These are phyloP conservation scores for Geotrupes spiniger DNA, from an alignment of 2,888 invertebrate genomes.

Conservation along the genomic window DNA sequence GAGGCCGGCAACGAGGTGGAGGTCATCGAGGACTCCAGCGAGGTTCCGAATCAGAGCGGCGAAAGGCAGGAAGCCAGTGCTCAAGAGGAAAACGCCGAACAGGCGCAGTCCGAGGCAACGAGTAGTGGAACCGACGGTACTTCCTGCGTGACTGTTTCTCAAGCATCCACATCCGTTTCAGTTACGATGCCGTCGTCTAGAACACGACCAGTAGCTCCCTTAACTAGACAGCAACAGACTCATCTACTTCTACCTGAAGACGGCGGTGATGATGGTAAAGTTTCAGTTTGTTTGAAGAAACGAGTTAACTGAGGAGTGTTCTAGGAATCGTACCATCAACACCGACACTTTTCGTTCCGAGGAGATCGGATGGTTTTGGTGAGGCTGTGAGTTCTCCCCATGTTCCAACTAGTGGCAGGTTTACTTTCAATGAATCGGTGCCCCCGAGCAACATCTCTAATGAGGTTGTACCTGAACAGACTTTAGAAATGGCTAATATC, in stretches of 20 bases:
- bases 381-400: constrained; percentile 91
- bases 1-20: constrained; percentile 56
- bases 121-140: constrained; percentile 69
- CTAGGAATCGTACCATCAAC: constrained; percentile 82
- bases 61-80: constrained; percentile 35
- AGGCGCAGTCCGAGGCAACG: constrained; percentile 63
- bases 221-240: constrained; percentile 53
- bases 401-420: constrained; percentile 61
- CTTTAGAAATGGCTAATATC: constrained; percentile 40
- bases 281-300: constrained; percentile 3
- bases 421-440: constrained; percentile 62
- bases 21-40: constrained; percentile 62
- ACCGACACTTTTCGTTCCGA: constrained; percentile 79
- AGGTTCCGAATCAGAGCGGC: constrained; percentile 60
- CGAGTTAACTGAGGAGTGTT: constrained; percentile 4
- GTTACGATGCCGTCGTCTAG: constrained; percentile 52
- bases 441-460: constrained; percentile 37
- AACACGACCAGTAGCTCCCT: constrained; percentile 53
- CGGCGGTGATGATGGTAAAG: constrained; percentile 60
- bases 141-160: constrained; percentile 41
- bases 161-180: constrained; percentile 43
- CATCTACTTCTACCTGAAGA: constrained; percentile 59
- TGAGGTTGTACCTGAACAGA: constrained; percentile 46
- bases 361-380: constrained; percentile 82
- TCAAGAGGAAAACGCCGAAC: constrained; percentile 49